These are phyloP conservation scores for Sparus aurata DNA, from an alignment of 2,797 vertebrate species.

Conservation along the genomic window DNA sequence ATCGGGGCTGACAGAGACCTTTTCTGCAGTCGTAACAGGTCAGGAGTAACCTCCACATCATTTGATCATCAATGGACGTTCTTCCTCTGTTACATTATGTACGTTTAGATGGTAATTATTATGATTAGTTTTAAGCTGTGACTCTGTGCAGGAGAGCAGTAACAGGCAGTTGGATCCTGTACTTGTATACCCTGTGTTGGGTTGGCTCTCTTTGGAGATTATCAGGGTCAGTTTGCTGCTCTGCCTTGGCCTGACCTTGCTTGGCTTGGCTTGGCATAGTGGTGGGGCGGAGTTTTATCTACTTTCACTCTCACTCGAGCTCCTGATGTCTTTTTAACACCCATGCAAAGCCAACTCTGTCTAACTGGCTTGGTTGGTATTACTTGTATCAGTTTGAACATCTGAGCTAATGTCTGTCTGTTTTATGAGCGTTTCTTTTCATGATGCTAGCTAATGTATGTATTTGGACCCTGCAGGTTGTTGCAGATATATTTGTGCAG, in stretches of 20 bases:
- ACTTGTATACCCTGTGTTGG: slow-evolving; percentile 31
- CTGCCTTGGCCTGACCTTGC: slow-evolving; percentile 7
- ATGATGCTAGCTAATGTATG: background rate
- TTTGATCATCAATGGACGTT: slow-evolving; percentile 38
- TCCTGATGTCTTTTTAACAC: slow-evolving; percentile 37
- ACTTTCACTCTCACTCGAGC: slow-evolving; percentile 60
- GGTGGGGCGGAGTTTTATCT: slow-evolving; percentile 43
- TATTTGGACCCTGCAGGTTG: background rate
- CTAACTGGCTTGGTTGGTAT: slow-evolving; percentile 7
- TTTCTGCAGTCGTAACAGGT: slow-evolving; percentile 49
- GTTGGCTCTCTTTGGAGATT: slow-evolving; percentile 62
- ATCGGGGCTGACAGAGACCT: slow-evolving; percentile 69
- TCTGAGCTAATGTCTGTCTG: background rate
- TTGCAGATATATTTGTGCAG: background rate
- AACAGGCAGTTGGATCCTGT: slow-evolving; percentile 16
- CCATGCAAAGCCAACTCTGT: slow-evolving; percentile 15
- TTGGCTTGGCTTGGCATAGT: slow-evolving; percentile 26
- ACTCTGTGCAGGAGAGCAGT: background rate
- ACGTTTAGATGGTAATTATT: background rate
- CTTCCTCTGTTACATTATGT: background rate
- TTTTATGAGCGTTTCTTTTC: background rate
- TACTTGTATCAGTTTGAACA: background rate
- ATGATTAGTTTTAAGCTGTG: background rate
- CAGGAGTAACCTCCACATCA: slow-evolving; percentile 28
- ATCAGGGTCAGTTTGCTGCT: slow-evolving; percentile 65